Evolutionary conservation across 2,888 invertebrate genomes (phyloP), one percentile per base, ranked within the genome.

Genomic region (Allygus modestus): DNA sequence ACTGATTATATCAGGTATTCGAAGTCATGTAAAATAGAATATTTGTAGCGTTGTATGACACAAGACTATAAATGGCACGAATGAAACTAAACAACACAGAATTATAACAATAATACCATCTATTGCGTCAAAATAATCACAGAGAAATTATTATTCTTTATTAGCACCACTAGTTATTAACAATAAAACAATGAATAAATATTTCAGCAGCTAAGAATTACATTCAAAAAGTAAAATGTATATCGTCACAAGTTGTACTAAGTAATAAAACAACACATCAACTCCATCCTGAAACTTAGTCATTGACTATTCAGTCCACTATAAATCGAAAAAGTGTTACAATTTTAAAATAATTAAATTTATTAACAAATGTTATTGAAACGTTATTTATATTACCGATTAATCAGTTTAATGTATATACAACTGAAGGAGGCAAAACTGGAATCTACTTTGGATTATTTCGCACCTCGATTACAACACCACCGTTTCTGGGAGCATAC

Each of bases 381-480:
- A n/a, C n/a, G 15, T 73, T 73, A 73, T 23, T 31, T 31, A 73
- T 37, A 41, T 23, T 31, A 77, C 43, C 43, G 41, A 77, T 77
- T 79, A 58, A 58, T 54, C 33, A 41, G 77, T 77, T 77, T 58
- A 58, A 58, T 79, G 46, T 82, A 73, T 83, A 17, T 83, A 83
- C 75, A 83, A 37, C n/a, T n/a, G n/a, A n/a, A 43, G 26, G 33
- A 11, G 17, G 46, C n/a, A 12, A 73, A 1, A 4, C 73, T 41
- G 23, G 4, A 73, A 43, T 33, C 61, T 83, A 83, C 75, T 83
- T 83, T 20, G 54, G 73, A 54, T 71, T 86, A 88, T 91, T 92
- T 87, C 93, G 92, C 85, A 94, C 92, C 90, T 94, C 93, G 84
- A 94, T 93, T 81, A 94, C 92, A 61, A 93, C 93, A 28, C 65